phyloP scores from a whole-genome alignment of 2,797 vertebrate species.

The Scarus forsteni region DNA sequence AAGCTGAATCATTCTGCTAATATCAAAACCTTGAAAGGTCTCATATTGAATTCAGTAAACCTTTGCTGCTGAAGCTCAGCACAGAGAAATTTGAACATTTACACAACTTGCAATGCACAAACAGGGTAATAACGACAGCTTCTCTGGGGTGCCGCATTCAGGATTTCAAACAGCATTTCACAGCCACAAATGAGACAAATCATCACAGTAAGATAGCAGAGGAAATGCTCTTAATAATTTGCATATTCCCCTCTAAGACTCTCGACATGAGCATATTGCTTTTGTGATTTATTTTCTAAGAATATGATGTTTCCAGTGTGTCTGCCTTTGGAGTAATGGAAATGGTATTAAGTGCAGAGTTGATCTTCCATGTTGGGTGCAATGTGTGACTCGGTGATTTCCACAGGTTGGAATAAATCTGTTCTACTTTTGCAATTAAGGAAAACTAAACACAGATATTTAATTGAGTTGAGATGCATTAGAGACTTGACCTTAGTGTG shows the following conservation, averaged over 20 bases:
- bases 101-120: slow-evolving; percentile 50
- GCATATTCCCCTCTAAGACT: slow-evolving; percentile 37
- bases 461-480: slow-evolving; percentile 38
- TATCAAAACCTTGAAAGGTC: slow-evolving; percentile 22
- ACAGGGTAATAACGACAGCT: slow-evolving; percentile 61
- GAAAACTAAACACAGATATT: background rate
- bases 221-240: slow-evolving; percentile 36
- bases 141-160: slow-evolving; percentile 43
- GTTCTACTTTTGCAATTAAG: background rate
- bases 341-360: background rate
- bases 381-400: slow-evolving; percentile 6
- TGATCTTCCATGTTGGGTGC: background rate
- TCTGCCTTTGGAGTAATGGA: slow-evolving; percentile 4
- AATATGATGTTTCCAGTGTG: slow-evolving; percentile 1
- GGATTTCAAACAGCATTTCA: slow-evolving; percentile 62
- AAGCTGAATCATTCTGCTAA: slow-evolving; percentile 23
- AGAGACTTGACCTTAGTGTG: slow-evolving; percentile 27
- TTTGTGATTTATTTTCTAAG: slow-evolving; percentile 37
- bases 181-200: slow-evolving; percentile 57
- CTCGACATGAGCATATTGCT: slow-evolving; percentile 16
- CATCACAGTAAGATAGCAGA: slow-evolving; percentile 33
- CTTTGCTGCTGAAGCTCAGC: slow-evolving; percentile 12
- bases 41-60: slow-evolving; percentile 47
- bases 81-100: slow-evolving; percentile 56
- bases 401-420: background rate